These are phyloP conservation scores for Drosophila mayri DNA, from an alignment of 1,140 invertebrate genomes.

Conservation along the genomic window DNA sequence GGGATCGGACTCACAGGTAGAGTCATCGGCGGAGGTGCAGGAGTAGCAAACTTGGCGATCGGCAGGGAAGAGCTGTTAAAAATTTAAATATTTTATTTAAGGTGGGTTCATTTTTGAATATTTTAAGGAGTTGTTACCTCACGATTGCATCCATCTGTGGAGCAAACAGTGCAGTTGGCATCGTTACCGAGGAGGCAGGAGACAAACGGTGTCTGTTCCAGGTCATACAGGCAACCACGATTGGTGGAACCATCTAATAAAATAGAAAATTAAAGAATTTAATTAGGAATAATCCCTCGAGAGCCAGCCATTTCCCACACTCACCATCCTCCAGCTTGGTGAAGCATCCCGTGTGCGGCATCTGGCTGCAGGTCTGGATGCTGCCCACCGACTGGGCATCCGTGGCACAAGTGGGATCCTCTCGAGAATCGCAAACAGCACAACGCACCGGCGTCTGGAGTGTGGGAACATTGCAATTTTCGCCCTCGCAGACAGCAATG, in stretches of 20 bases:
- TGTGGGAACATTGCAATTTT: slow-evolving; percentile 62
- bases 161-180: slow-evolving; percentile 59
- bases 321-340: slow-evolving; percentile 51
- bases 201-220: slow-evolving; percentile 59
- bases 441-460: slow-evolving; percentile 49
- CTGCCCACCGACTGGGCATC: slow-evolving; percentile 47
- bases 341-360: slow-evolving; percentile 69
- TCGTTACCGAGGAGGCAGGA: slow-evolving; percentile 64
- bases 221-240: slow-evolving; percentile 70
- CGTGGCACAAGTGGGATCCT: slow-evolving; percentile 63
- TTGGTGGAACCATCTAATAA: slow-evolving; percentile 68
- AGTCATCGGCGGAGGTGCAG: slow-evolving; percentile 71
- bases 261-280: background rate
- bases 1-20: slow-evolving; percentile 65
- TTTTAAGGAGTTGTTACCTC: slow-evolving; percentile 32
- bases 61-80: slow-evolving; percentile 65
- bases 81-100: fast-evolving
- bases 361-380: slow-evolving; percentile 54
- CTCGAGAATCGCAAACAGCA: slow-evolving; percentile 69
- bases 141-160: slow-evolving; percentile 70
- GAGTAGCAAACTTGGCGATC: slow-evolving; percentile 71
- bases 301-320: background rate
- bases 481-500: slow-evolving; percentile 62
- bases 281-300: too few relatives aligned
- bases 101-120: background rate